Percentiles rank a stretch among this genome's conserved stretches.
Conservation (phyloP, 2,113 vertebrate genomes). For the Callipepla californica region DNA sequence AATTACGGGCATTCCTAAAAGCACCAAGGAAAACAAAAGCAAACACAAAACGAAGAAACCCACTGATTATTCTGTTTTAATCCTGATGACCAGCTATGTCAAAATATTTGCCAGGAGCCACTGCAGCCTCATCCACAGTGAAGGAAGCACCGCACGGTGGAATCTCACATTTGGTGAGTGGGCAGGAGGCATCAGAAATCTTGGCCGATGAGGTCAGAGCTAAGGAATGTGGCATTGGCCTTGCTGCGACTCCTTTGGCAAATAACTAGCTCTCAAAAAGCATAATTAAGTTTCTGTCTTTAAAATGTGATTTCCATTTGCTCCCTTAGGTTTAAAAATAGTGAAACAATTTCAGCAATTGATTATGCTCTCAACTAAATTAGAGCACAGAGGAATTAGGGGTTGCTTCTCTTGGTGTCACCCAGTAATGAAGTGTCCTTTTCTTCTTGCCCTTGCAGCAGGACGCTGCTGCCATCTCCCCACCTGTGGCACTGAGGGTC, state of each 20-base stretch:
- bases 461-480: neutral
- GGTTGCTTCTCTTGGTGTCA: neutral
- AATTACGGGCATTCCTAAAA: conserved; percentile 15
- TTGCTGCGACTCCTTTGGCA: neutral
- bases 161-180: neutral
- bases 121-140: neutral
- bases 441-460: conserved; percentile 1
- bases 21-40: neutral
- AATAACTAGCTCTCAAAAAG: conserved; percentile 19
- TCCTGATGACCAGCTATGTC: neutral
- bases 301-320: conserved; percentile 43
- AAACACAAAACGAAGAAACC: neutral
- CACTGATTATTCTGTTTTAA: conserved; percentile 28
- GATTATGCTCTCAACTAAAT: conserved; percentile 2
- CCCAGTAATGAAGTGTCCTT: neutral
- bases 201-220: conserved; percentile 23
- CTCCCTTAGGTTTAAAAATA: conserved; percentile 51
- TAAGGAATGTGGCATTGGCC: conserved; percentile 31
- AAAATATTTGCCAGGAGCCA: neutral
- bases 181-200: neutral
- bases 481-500: fast-evolving
- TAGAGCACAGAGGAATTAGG: neutral
- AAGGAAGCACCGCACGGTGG: neutral
- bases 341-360: conserved; percentile 1
- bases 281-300: conserved; percentile 48